Evolutionary conservation across 2,888 invertebrate species (phyloP).

Genomic region (Platycheirus rosarum): DNA sequence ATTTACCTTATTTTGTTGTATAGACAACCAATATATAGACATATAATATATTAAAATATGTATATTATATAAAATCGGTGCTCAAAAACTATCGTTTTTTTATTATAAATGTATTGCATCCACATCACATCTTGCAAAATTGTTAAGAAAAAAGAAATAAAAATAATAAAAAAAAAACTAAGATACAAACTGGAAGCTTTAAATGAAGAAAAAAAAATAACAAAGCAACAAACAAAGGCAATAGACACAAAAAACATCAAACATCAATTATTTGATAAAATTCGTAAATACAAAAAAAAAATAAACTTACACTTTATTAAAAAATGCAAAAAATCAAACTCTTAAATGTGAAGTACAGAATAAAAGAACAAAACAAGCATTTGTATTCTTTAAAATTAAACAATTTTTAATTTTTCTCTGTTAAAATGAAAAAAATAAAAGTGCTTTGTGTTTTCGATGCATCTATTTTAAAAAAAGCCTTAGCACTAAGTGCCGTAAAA

Average conservation of each 20-base stretch:
- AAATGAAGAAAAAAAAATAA: constrained; percentile 44
- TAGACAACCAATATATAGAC: constrained; percentile 22
- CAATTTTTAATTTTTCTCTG: constrained; percentile 6
- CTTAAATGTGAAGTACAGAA: constrained; percentile 67
- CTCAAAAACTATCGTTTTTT: constrained; percentile 47
- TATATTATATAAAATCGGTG: constrained; percentile 45
- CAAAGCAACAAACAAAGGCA: constrained; percentile 18
- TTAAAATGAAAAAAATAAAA: constrained; percentile 9
- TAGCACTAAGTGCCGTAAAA: constrained; percentile 59
- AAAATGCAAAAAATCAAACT: constrained; percentile 58
- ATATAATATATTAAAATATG: no score
- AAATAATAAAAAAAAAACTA: constrained; percentile 14
- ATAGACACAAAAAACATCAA: constrained; percentile 27
- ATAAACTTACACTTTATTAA: constrained; percentile 25
- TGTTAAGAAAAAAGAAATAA: constrained; percentile 12
- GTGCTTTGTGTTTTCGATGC: constrained; percentile 37
- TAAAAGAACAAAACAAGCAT: constrained; percentile 63
- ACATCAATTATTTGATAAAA: constrained; percentile 63
- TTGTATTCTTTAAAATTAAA: constrained; percentile 22
- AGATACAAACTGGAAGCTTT: constrained; percentile 61
- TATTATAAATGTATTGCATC: constrained; percentile 17
- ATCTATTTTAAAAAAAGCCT: constrained; percentile 44
- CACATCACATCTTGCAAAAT: constrained; percentile 50
- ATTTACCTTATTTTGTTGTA: constrained; percentile 2
- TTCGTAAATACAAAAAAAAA: constrained; percentile 11